These are phyloP conservation scores for Eleutherodactylus coqui DNA, from an alignment of 2,797 vertebrate species.

Conservation along the genomic window DNA sequence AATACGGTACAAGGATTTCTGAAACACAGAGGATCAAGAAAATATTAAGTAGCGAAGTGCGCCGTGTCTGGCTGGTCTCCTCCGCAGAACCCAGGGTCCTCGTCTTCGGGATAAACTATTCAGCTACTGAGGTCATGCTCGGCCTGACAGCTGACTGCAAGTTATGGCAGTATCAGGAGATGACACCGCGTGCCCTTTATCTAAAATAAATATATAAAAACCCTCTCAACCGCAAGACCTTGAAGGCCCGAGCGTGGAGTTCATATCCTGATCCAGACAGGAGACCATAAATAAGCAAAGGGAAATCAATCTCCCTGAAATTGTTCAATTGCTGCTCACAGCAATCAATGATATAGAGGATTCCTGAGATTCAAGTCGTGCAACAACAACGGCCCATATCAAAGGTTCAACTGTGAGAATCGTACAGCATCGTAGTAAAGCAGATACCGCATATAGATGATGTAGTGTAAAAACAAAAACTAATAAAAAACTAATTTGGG, in stretches of 20 bases:
- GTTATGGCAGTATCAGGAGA: constrained; percentile 47
- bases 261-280: constrained; percentile 26
- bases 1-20: neutral
- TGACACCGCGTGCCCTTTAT: constrained; percentile 38
- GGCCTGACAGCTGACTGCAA: constrained; percentile 40
- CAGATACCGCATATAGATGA: neutral
- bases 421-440: neutral
- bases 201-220: constrained; percentile 52
- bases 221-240: constrained; percentile 41
- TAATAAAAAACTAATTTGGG: neutral
- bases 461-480: neutral
- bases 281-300: constrained; percentile 23
- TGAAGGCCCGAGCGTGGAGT: constrained; percentile 5
- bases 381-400: neutral
- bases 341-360: neutral
- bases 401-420: neutral
- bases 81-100: neutral
- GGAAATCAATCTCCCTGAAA: constrained; percentile 8
- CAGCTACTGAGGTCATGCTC: constrained; percentile 29
- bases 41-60: neutral
- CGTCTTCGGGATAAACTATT: constrained; percentile 47
- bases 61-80: constrained; percentile 16
- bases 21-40: neutral
- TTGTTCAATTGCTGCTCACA: neutral
- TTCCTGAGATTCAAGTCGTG: neutral